Evolutionary conservation across 2,888 invertebrate species (phyloP).

Genomic region (Stictocephala bisonia): DNA sequence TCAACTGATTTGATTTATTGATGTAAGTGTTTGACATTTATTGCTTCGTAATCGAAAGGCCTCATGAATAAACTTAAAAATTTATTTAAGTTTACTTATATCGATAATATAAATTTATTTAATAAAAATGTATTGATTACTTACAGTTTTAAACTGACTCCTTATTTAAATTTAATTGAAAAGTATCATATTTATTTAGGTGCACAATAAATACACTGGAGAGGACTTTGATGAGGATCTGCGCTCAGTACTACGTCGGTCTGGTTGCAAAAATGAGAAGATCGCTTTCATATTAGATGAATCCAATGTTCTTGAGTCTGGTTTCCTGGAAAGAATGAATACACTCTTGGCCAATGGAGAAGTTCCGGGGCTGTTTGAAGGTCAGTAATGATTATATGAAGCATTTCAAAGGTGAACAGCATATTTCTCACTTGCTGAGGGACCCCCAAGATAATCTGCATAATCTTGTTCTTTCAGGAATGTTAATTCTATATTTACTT

Average conservation of each 20-base stretch:
- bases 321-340: slow-evolving; percentile 99
- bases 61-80: no score
- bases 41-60: no score
- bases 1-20: no score
- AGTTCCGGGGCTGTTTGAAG: slow-evolving; percentile 93
- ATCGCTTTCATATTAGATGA: slow-evolving; percentile 99
- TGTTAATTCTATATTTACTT: no score
- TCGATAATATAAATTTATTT: not conserved
- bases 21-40: not conserved
- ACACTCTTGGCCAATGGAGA: slow-evolving; percentile 98
- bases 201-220: slow-evolving; percentile 98
- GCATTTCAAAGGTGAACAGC: no score
- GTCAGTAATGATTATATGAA: slow-evolving; percentile 55
- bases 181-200: no score
- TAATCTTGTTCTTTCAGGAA: no score
- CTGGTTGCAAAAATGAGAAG: slow-evolving; percentile 96
- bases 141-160: not conserved
- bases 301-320: slow-evolving; percentile 98
- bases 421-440: no score
- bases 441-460: no score
- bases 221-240: slow-evolving; percentile 99
- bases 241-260: slow-evolving; percentile 84
- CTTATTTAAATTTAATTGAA: no score
- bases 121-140: not conserved
- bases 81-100: no score